A percentile compares a stretch with the other conserved stretches of the same genome.
Conservation (phyloP, 2,113 vertebrate species). For the Bos taurus region DNA sequence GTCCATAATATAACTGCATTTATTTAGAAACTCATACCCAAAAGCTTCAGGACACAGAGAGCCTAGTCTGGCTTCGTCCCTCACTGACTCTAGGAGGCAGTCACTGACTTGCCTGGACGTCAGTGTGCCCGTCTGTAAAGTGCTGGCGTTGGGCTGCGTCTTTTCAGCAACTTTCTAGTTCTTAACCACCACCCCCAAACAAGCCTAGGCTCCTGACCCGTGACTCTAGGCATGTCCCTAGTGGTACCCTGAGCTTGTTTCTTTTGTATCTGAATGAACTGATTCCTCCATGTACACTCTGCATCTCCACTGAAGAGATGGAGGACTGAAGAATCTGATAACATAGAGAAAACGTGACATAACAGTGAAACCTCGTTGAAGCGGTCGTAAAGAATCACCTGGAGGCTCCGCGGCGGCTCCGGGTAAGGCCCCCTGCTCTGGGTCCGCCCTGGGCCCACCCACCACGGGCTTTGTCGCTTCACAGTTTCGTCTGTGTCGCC, state of each 20-base stretch:
- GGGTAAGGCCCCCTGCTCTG: neutral
- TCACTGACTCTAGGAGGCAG: too few species aligned
- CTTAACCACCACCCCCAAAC: accelerated
- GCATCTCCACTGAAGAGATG: neutral
- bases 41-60: accelerated
- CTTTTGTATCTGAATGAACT: neutral
- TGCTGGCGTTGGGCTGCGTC: accelerated
- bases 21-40: neutral
- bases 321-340: neutral
- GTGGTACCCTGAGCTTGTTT: accelerated
- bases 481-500: neutral
- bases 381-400: neutral
- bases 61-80: neutral
- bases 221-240: neutral
- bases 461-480: accelerated
- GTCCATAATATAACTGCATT: accelerated
- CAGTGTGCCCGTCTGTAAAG: neutral
- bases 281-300: accelerated
- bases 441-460: accelerated
- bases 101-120: accelerated
- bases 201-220: accelerated
- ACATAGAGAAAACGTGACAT: too few species aligned
- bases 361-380: accelerated
- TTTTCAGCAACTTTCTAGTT: neutral
- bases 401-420: accelerated